A percentile compares a stretch with the other conserved stretches of the same genome.
phyloP scores from a whole-genome alignment of 2,888 invertebrate species.

The Stenurella melanura region DNA sequence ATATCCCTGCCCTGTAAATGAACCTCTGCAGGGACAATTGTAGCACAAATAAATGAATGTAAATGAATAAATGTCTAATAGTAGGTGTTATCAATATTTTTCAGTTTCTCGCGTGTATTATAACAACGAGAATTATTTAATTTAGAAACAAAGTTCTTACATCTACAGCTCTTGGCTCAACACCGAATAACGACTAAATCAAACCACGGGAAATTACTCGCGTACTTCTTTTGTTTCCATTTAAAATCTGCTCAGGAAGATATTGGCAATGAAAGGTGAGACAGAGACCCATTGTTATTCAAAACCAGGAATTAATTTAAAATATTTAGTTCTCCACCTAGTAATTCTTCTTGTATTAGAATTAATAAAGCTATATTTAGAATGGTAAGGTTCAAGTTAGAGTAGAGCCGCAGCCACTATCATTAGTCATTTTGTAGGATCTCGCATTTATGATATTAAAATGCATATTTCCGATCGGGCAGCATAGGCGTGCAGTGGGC shows the following conservation, averaged over 20 bases:
- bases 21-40: too few species aligned
- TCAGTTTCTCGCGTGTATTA: too few species aligned
- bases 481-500: slow-evolving; percentile 60
- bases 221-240: neutral
- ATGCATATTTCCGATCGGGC: slow-evolving; percentile 53
- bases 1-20: too few species aligned
- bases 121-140: too few species aligned
- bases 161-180: too few species aligned
- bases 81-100: too few species aligned
- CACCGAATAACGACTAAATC: too few species aligned
- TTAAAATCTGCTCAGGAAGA: neutral
- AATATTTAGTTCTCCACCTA: slow-evolving; percentile 14
- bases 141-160: too few species aligned
- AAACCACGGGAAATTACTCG: too few species aligned
- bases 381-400: slow-evolving; percentile 30
- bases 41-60: too few species aligned
- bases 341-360: slow-evolving; percentile 23
- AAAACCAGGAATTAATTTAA: slow-evolving; percentile 5
- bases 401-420: slow-evolving; percentile 28
- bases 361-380: slow-evolving; percentile 40
- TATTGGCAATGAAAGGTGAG: slow-evolving; percentile 4
- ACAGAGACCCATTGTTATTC: neutral
- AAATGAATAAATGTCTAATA: too few species aligned
- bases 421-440: slow-evolving; percentile 36
- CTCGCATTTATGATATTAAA: slow-evolving; percentile 47